Evolutionary conservation across 2,888 invertebrate genomes (phyloP).

Genomic region (Anticlea derivata): DNA sequence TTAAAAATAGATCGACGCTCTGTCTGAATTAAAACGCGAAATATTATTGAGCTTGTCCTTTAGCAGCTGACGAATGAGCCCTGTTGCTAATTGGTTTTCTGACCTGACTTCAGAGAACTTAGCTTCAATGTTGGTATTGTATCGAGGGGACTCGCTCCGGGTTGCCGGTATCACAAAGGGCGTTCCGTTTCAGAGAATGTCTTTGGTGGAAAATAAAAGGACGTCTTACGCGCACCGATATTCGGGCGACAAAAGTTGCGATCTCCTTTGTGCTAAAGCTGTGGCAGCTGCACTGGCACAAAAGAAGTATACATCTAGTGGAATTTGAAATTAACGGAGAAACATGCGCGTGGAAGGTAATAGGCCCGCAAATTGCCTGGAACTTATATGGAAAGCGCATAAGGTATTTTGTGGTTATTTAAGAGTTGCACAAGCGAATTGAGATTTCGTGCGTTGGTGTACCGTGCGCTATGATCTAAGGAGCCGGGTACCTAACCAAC

Average conservation of each 20-base stretch:
- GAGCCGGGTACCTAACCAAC: slow-evolving; percentile 60
- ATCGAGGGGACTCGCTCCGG: slow-evolving; percentile 49
- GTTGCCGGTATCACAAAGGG: slow-evolving; percentile 60
- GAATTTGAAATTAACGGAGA: slow-evolving; percentile 77
- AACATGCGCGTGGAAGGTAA: slow-evolving; percentile 70
- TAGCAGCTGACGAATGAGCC: slow-evolving; percentile 59
- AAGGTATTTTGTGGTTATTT: slow-evolving; percentile 83
- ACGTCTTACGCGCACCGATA: slow-evolving; percentile 68
- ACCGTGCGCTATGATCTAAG: slow-evolving; percentile 60
- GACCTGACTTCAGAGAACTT: slow-evolving; percentile 61
- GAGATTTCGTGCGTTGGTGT: slow-evolving; percentile 78
- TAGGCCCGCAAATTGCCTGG: slow-evolving; percentile 73
- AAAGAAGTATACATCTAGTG: slow-evolving; percentile 68
- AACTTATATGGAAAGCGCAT: slow-evolving; percentile 82
- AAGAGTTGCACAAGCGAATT: slow-evolving; percentile 79
- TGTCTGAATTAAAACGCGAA: slow-evolving; percentile 52
- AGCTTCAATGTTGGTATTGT: slow-evolving; percentile 53
- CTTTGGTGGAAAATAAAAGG: slow-evolving; percentile 66
- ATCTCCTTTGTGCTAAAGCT: slow-evolving; percentile 71
- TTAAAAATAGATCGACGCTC: slow-evolving; percentile 51
- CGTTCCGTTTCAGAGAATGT: slow-evolving; percentile 72
- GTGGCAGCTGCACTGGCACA: slow-evolving; percentile 73
- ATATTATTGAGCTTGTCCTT: slow-evolving; percentile 51
- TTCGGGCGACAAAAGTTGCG: slow-evolving; percentile 77
- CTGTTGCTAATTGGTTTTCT: slow-evolving; percentile 63